Conservation (phyloP, 1,140 invertebrate genomes). For the Camponotus vicinus region DNA sequence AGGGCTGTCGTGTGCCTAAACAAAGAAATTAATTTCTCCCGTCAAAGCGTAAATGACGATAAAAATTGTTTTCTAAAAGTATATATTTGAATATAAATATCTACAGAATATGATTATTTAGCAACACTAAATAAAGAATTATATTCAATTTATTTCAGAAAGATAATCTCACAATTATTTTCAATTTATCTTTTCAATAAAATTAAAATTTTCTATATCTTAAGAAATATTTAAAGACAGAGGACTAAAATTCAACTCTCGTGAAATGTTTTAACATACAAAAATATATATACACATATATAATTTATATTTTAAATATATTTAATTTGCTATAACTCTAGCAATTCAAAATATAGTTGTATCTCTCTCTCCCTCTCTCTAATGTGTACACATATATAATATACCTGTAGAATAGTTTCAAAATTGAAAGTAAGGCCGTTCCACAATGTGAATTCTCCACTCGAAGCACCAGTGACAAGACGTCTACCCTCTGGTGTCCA, state of each 20-base stretch:
- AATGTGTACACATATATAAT: constrained; percentile 30
- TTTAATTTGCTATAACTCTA: background rate
- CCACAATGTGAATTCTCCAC: constrained; percentile 99
- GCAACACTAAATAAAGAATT: background rate
- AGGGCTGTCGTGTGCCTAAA: constrained; percentile 98
- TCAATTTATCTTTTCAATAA: background rate
- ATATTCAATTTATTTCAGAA: no score
- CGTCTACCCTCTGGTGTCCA: constrained; percentile 99
- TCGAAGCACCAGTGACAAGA: constrained; percentile 98
- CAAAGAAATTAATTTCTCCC: constrained; percentile 63
- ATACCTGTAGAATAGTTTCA: constrained; percentile 99
- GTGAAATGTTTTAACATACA: background rate
- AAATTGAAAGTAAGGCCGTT: constrained; percentile 99
- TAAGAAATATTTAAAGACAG: background rate
- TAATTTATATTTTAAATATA: background rate
- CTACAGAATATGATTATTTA: background rate
- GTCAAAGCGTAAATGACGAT: background rate
- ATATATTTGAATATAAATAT: background rate
- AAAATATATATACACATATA: background rate
- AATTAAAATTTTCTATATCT: background rate
- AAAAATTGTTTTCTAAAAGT: background rate
- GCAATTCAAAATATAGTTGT: no score
- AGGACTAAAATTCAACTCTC: background rate
- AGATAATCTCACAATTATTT: no score
- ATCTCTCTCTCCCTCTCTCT: no score